phyloP scores from a whole-genome alignment of 2,888 invertebrate genomes.

The Drosophila incognita region DNA sequence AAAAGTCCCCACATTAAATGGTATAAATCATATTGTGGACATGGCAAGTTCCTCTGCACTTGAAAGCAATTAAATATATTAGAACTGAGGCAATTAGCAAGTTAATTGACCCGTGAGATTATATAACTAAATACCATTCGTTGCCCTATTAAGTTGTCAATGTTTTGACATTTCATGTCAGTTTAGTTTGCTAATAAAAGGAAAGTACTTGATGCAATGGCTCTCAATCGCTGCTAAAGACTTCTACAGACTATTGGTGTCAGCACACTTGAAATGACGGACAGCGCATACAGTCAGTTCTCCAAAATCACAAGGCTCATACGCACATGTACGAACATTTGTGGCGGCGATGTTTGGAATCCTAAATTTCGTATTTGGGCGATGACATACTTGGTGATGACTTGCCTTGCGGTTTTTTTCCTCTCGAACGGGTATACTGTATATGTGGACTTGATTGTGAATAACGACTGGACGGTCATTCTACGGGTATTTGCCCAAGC shows the following conservation, averaged over 20 bases:
- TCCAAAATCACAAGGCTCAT: constrained; percentile 38
- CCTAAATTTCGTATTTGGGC: constrained; percentile 34
- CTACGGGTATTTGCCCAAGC: constrained; percentile 60
- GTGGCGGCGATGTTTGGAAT: constrained; percentile 59
- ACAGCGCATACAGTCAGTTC: constrained; percentile 32
- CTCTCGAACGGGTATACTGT: constrained; percentile 54
- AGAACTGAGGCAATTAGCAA: constrained; percentile 14
- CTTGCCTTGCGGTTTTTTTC: accelerated
- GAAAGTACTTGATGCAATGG: too few relatives aligned
- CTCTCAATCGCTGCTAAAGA: not conserved
- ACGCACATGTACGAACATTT: constrained; percentile 52
- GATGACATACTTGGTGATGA: not conserved
- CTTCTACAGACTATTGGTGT: not conserved
- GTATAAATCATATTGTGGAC: constrained; percentile 41
- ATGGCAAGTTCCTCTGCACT: not conserved
- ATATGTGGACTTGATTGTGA: constrained; percentile 55
- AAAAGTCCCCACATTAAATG: constrained; percentile 30
- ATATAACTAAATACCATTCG: not conserved
- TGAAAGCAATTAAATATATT: constrained; percentile 13
- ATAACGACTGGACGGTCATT: constrained; percentile 61
- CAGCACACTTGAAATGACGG: not conserved
- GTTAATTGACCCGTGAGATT: constrained; percentile 28
- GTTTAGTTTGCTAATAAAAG: constrained; percentile 26
- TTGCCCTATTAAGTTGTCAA: constrained; percentile 53
- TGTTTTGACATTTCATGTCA: constrained; percentile 47